phyloP scores from a whole-genome alignment of 1,140 invertebrate genomes.

The Lepidurus apus region DNA sequence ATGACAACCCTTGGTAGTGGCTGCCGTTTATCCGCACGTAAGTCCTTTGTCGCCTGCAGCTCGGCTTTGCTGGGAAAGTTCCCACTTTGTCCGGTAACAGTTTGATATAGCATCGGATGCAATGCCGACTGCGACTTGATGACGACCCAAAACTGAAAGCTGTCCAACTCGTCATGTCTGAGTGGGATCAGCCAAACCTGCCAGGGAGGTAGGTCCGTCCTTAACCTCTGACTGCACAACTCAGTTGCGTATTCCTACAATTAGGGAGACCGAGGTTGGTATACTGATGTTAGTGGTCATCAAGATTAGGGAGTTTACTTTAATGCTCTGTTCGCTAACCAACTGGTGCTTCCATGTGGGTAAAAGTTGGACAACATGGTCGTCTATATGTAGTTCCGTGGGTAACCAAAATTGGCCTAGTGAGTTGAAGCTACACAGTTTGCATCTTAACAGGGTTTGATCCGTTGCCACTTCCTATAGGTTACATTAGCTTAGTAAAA shows the following conservation, averaged over 20 bases:
- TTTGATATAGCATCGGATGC: background rate
- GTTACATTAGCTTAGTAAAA: background rate
- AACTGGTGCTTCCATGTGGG: slow-evolving; percentile 27
- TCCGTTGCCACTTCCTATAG: background rate
- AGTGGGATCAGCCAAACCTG: background rate
- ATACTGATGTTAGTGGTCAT: background rate
- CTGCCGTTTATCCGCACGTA: background rate
- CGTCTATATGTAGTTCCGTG: background rate
- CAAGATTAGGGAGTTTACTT: background rate
- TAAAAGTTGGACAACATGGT: background rate
- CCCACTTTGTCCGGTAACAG: background rate
- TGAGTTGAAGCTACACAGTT: background rate
- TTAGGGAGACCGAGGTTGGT: background rate
- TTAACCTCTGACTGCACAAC: background rate
- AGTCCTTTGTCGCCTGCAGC: background rate
- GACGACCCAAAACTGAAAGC: slow-evolving; percentile 17
- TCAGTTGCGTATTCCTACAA: slow-evolving; percentile 25
- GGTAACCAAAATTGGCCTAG: background rate
- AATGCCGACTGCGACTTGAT: background rate
- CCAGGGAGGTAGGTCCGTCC: background rate
- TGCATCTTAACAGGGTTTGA: background rate
- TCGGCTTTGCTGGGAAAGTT: background rate
- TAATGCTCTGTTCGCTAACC: slow-evolving; percentile 22
- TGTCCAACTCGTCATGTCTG: slow-evolving; percentile 5
- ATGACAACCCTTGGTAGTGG: background rate